Evolutionary conservation across 1,140 invertebrate genomes (phyloP).

Genomic region (Cydia amplana): DNA sequence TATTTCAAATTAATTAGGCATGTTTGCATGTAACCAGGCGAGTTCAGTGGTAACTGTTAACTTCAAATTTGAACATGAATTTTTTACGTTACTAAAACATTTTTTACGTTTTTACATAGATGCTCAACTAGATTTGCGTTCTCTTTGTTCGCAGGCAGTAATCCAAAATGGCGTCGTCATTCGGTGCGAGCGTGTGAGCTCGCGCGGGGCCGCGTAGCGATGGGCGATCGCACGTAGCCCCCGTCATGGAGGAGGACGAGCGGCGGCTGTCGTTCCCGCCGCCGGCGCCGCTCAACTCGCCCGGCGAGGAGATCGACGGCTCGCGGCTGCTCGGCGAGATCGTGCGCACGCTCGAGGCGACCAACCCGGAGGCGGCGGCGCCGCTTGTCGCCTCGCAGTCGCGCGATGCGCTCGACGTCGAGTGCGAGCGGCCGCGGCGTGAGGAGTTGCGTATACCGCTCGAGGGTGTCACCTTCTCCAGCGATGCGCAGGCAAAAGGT

Average conservation of each 20-base stretch:
- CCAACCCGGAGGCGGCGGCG: constrained; percentile 70
- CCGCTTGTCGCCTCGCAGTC: constrained; percentile 71
- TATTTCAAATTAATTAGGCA: too few relatives aligned
- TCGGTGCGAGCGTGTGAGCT: constrained; percentile 53
- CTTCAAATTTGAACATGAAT: too few relatives aligned
- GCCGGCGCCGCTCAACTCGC: constrained; percentile 75
- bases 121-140: constrained; percentile 8
- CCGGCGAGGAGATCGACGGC: constrained; percentile 76
- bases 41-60: too few relatives aligned
- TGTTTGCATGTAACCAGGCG: too few relatives aligned
- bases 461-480: constrained; percentile 72
- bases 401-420: constrained; percentile 62
- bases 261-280: constrained; percentile 75
- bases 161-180: constrained; percentile 62
- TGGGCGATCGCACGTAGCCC: constrained; percentile 61
- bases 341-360: constrained; percentile 73
- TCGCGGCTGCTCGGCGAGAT: constrained; percentile 75
- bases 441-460: constrained; percentile 73
- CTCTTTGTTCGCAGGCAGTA: constrained; percentile 65
- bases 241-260: constrained; percentile 74
- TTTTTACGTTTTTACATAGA: neutral
- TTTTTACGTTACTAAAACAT: too few relatives aligned
- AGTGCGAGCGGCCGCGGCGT: constrained; percentile 43
- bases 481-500: constrained; percentile 46
- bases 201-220: constrained; percentile 54